Conservation (phyloP, 2,888 invertebrate species). For the Asteroscopus sphinx region DNA sequence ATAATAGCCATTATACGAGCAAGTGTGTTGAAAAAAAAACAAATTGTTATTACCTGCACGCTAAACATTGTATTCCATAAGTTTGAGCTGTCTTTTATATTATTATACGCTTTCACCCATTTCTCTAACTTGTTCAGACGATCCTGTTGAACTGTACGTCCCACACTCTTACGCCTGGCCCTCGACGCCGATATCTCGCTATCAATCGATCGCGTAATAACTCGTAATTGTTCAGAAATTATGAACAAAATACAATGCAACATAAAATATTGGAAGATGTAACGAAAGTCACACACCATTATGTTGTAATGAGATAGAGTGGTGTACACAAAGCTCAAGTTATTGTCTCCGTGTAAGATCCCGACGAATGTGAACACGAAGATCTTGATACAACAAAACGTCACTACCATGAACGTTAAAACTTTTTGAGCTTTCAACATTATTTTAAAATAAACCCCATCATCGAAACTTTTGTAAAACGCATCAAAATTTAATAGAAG, state of each 20-base stretch:
- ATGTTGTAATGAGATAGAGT: constrained; percentile 25
- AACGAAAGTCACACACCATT: constrained; percentile 53
- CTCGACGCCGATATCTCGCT: constrained; percentile 13
- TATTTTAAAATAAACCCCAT: constrained; percentile 19
- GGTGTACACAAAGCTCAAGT: neutral
- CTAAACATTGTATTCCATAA: constrained; percentile 60
- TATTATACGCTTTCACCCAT: constrained; percentile 62
- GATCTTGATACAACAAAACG: constrained; percentile 3
- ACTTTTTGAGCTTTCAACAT: constrained; percentile 31
- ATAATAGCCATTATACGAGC: no score
- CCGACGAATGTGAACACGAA: neutral
- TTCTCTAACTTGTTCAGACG: constrained; percentile 49
- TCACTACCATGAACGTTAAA: constrained; percentile 6
- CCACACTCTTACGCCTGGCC: neutral
- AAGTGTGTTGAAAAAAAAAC: no score
- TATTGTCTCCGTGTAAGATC: neutral
- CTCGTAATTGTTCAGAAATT: constrained; percentile 60
- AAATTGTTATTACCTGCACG: constrained; percentile 54
- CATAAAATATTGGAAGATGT: constrained; percentile 57
- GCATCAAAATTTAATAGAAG: constrained; percentile 40
- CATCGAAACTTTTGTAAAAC: constrained; percentile 23
- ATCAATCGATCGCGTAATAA: constrained; percentile 53
- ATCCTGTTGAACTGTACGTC: constrained; percentile 2
- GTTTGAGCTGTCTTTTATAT: constrained; percentile 56
- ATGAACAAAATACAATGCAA: constrained; percentile 53